These are phyloP conservation scores for Podarcis cretensis DNA, from an alignment of 2,113 vertebrate species.

Conservation along the genomic window DNA sequence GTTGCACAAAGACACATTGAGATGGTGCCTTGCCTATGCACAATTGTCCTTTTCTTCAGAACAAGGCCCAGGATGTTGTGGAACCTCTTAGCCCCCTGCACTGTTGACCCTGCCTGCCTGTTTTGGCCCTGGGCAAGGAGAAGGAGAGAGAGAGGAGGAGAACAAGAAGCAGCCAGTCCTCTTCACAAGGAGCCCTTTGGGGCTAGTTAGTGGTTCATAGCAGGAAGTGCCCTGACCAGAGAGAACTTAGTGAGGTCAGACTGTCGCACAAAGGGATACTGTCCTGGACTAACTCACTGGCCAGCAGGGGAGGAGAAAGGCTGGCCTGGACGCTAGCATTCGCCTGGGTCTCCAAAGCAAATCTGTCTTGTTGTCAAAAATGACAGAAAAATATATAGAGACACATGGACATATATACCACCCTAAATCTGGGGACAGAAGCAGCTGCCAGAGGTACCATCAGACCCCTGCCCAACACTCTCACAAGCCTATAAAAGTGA, in stretches of 20 bases:
- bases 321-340: background rate
- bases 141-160: background rate
- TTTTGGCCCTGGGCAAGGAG: conserved; percentile 5
- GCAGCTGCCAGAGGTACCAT: background rate
- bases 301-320: background rate
- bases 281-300: background rate
- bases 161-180: conserved; percentile 14
- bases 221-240: conserved; percentile 15
- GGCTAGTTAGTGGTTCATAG: background rate
- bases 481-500: background rate
- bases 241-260: background rate
- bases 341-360: background rate
- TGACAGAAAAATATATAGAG: background rate
- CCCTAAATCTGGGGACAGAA: background rate
- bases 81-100: background rate
- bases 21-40: background rate
- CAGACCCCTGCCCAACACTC: background rate
- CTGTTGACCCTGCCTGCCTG: background rate
- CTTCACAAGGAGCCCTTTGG: conserved; percentile 24
- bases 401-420: background rate
- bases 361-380: background rate
- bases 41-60: conserved; percentile 60
- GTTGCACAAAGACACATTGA: conserved; percentile 58
- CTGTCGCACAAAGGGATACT: conserved; percentile 15
- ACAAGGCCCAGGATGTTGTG: background rate